phyloP scores from a whole-genome alignment of 2,113 vertebrate species.

The Zosterops borbonicus region DNA sequence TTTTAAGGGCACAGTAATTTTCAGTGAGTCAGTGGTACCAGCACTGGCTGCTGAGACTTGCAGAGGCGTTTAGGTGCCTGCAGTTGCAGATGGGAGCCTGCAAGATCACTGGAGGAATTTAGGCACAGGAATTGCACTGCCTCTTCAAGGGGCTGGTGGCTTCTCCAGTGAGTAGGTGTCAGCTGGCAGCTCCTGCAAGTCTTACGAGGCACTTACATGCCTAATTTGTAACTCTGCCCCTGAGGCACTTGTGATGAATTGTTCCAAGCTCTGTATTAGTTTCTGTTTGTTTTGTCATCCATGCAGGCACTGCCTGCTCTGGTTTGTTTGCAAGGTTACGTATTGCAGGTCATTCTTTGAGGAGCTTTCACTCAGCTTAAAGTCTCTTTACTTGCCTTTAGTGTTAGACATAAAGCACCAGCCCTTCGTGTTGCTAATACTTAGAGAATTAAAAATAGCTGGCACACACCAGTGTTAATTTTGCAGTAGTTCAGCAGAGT shows the following conservation, averaged over 20 bases:
- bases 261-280: not conserved
- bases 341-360: not conserved
- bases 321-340: not conserved
- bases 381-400: not conserved
- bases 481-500: not conserved
- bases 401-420: not conserved
- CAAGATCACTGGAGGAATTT: not conserved
- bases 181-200: not conserved
- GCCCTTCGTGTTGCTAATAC: not conserved
- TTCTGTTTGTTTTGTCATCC: not conserved
- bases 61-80: not conserved
- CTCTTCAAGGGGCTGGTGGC: not conserved
- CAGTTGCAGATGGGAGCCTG: not conserved
- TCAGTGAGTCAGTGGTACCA: not conserved
- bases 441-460: not conserved
- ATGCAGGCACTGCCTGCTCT: not conserved
- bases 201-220: not conserved
- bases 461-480: not conserved
- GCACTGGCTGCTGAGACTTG: not conserved
- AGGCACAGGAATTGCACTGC: not conserved
- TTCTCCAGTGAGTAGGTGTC: not conserved
- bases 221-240: conserved; percentile 18
- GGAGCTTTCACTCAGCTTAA: not conserved
- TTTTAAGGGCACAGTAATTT: not conserved
- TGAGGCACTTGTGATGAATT: not conserved